Conservation (phyloP, 2,113 vertebrate genomes). For the Paramormyrops kingsleyae region DNA sequence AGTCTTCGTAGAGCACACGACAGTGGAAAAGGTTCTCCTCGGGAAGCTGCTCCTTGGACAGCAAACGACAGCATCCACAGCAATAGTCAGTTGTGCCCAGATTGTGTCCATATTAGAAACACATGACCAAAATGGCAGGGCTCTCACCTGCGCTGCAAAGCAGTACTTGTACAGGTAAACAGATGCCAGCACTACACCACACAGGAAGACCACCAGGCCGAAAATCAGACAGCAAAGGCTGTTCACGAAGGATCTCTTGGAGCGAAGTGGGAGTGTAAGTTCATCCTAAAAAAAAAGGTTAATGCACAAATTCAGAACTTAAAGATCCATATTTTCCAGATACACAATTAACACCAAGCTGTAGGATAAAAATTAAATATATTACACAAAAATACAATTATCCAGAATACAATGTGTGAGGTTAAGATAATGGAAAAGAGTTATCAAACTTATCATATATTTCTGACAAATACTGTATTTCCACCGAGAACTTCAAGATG, state of each 20-base stretch:
- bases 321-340: not conserved
- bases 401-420: not conserved
- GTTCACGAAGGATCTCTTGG: conserved; percentile 65
- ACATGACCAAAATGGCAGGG: not conserved
- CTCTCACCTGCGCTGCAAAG: conserved; percentile 74
- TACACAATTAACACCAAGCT: not conserved
- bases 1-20: conserved; percentile 76
- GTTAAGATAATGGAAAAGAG: not conserved
- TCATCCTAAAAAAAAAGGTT: conserved; percentile 49
- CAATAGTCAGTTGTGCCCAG: not conserved
- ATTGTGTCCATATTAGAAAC: not conserved
- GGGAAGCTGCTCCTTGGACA: conserved; percentile 58
- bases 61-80: not conserved
- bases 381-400: not conserved
- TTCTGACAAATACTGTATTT: not conserved
- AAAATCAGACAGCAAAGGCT: conserved; percentile 82
- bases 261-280: conserved; percentile 42
- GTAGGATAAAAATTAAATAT: not conserved
- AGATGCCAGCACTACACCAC: conserved; percentile 78
- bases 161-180: conserved; percentile 90
- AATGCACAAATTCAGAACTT: not conserved
- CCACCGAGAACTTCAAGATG: not conserved
- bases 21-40: conserved; percentile 86
- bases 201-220: conserved; percentile 77
- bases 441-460: not conserved